Conservation (phyloP, 2,797 vertebrate genomes). For the Aeoliscus strigatus region DNA sequence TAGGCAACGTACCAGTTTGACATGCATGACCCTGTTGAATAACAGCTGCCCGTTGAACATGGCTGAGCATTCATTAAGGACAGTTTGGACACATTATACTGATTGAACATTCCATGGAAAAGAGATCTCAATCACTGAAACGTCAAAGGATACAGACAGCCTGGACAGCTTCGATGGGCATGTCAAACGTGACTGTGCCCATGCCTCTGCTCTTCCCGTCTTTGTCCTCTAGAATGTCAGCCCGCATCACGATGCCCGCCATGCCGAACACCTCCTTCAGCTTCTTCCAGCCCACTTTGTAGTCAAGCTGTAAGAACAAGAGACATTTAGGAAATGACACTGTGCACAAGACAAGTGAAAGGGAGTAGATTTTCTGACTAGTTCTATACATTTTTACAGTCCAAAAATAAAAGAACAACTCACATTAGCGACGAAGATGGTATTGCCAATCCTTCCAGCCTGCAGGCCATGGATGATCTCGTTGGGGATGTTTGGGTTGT, state of each 20-base stretch:
- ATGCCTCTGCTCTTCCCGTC: conserved; percentile 96
- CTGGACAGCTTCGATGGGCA: conserved; percentile 96
- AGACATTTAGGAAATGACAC: not conserved
- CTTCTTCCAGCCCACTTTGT: conserved; percentile 99
- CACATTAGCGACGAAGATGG: conserved; percentile 94
- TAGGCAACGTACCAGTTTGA: conserved; percentile 87
- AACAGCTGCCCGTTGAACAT: conserved; percentile 98
- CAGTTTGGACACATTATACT: conserved; percentile 3
- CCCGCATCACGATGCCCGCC: conserved; percentile 87
- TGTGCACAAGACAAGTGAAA: too few relatives aligned
- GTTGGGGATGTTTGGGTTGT: conserved; percentile 94
- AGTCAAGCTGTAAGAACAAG: conserved; percentile 82
- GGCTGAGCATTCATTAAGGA: conserved; percentile 80
- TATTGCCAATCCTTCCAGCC: conserved; percentile 91
- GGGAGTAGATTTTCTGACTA: too few relatives aligned
- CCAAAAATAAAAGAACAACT: conserved; percentile 43
- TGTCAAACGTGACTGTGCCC: conserved; percentile 94
- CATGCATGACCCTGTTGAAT: conserved; percentile 96
- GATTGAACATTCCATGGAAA: not conserved
- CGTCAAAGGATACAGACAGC: conserved; percentile 93
- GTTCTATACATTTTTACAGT: too few relatives aligned
- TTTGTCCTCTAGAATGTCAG: conserved; percentile 95
- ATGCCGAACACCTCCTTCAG: conserved; percentile 97
- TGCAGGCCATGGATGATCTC: conserved; percentile 96
- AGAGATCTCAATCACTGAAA: not conserved